These are phyloP conservation scores for Adrianichthys oophorus DNA, from an alignment of 2,797 vertebrate genomes.

Conservation along the genomic window DNA sequence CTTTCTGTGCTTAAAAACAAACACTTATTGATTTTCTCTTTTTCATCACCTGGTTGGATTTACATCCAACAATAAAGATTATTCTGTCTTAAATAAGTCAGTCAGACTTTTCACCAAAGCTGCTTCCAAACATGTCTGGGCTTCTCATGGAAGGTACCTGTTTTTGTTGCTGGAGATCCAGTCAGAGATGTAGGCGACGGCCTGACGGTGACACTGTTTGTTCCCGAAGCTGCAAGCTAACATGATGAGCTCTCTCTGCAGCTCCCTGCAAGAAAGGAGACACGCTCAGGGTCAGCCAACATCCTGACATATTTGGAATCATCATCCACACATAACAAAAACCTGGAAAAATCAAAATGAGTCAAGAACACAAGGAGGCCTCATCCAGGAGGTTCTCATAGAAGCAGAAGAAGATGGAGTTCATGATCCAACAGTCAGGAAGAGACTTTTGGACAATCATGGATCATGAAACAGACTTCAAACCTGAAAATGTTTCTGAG, in stretches of 20 bases:
- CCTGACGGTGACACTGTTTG: conserved; percentile 95
- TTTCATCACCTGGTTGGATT: too few relatives aligned
- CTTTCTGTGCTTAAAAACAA: too few relatives aligned
- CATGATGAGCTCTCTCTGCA: conserved; percentile 95
- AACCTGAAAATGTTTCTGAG: too few relatives aligned
- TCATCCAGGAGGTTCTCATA: not conserved
- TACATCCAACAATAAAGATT: too few relatives aligned
- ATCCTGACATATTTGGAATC: not conserved
- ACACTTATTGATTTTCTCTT: too few relatives aligned
- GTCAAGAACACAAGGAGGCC: not conserved
- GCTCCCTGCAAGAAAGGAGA: conserved; percentile 76
- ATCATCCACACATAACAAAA: too few relatives aligned
- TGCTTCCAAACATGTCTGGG: not conserved
- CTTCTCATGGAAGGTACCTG: conserved; percentile 73
- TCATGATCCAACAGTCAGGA: too few relatives aligned
- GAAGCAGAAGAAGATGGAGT: too few relatives aligned
- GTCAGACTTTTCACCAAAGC: too few relatives aligned
- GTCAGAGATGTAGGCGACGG: conserved; percentile 91
- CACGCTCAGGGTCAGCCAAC: not conserved
- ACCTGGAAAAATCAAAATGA: not conserved
- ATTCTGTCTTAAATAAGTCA: too few relatives aligned
- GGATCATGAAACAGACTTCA: too few relatives aligned
- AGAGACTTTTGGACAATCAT: too few relatives aligned
- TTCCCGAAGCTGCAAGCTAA: conserved; percentile 95
- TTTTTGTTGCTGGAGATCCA: conserved; percentile 99